Evolutionary conservation across 1,140 invertebrate species (phyloP), one percentile per base, ranked within the genome.

Genomic region (Papilio helenus): DNA sequence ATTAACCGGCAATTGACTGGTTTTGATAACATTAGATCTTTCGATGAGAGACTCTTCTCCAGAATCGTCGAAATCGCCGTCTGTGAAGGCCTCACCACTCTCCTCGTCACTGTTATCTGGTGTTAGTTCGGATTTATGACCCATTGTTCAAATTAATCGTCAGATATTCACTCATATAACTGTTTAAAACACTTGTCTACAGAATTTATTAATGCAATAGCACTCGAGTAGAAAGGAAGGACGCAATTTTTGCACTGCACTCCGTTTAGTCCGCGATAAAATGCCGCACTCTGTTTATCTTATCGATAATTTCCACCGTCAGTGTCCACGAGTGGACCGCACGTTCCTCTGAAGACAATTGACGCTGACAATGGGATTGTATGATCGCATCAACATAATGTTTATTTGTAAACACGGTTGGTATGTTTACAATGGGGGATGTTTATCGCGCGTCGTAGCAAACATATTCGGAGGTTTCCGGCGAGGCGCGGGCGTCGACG

Each of bases 61-160:
- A 0, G 90, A 90, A 81, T 90, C 93, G 44, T 87, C 93, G 34
- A 95, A 94, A 82, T 95, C 94, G 7, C 89, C 94, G 68, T 94
- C 94, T 23, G 94, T 95, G 85, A 95, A 94, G 7, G 90, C 92
- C 14, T 91, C 91, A 12, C 93, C 94, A 79, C 90, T 92, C 79
- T 94, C 93, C 23, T 92, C 91, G n/a, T 92, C 92, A 71, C 87
- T 93, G 78, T 90, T 93, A 58, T 92, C 88, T 26, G 90, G 86
- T 34, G 89, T 90, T 23, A 88, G 83, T 80, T 91, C 86, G n/a
- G 87, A 87, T 71, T 82, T 82, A 26, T 87, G 85, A 34, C 88
- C 90, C 92, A 94, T 93, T 74, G 80, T 87, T 55, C n/a, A 80
- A 82, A 72, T 68, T 20, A 81, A 81, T 86, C 39, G 77, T n/a